These are phyloP conservation scores for Eupristina koningsbergeri DNA, from an alignment of 1,140 invertebrate genomes.

Conservation along the genomic window DNA sequence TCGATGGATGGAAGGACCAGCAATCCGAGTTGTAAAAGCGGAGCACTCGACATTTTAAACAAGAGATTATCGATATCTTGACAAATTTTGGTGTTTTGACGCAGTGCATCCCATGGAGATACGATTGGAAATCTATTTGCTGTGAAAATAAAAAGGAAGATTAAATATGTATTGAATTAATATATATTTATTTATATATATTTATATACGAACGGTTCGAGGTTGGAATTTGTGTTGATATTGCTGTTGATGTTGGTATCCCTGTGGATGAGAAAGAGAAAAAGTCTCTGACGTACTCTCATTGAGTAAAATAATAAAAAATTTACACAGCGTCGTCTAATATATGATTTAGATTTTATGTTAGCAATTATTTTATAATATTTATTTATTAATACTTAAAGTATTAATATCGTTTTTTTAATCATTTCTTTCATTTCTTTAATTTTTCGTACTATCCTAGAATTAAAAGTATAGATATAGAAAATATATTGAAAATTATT, in stretches of 20 bases:
- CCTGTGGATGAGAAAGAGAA: conserved; percentile 15
- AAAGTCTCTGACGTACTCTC: conserved; percentile 8
- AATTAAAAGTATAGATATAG: neutral
- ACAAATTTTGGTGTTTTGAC: neutral
- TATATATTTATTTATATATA: conserved; percentile 5
- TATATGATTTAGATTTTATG: conserved; percentile 8
- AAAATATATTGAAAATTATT: neutral
- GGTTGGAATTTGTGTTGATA: conserved; percentile 13
- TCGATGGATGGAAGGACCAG: conserved; percentile 13
- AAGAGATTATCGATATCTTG: conserved; percentile 9
- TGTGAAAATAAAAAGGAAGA: neutral
- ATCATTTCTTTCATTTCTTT: neutral
- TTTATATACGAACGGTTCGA: conserved; percentile 19
- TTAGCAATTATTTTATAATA: neutral
- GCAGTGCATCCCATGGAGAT: conserved; percentile 3
- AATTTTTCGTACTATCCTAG: too few relatives aligned
- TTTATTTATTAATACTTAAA: neutral
- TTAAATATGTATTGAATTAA: neutral
- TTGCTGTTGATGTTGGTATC: conserved; percentile 6
- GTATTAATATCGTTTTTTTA: neutral
- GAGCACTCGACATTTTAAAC: neutral
- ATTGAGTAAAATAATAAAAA: conserved; percentile 3
- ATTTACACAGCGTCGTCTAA: conserved; percentile 6
- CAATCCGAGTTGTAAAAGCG: conserved; percentile 5
- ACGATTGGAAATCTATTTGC: conserved; percentile 19